Percentiles rank a stretch among this genome's conserved stretches.
Conservation (phyloP, 2,888 invertebrate species). For the Uloborus plumipes region DNA sequence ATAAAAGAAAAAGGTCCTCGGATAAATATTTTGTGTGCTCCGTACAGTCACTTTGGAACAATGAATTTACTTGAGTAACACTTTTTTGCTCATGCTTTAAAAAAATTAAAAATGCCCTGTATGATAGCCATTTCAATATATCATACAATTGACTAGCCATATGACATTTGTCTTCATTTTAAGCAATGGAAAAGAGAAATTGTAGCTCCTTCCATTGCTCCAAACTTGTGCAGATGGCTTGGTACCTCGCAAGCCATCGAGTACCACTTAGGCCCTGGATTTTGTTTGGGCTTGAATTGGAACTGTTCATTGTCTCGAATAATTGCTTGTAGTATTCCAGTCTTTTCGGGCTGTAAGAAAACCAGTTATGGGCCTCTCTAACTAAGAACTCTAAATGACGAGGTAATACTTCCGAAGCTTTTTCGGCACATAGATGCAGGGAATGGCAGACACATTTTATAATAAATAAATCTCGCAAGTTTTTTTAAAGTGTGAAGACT, state of each 20-base stretch:
- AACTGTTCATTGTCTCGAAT: neutral
- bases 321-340: neutral
- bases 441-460: neutral
- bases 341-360: slow-evolving; percentile 1
- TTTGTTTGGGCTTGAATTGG: neutral
- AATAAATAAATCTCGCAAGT: neutral
- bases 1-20: neutral
- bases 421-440: neutral
- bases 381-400: neutral
- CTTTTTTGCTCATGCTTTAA: neutral
- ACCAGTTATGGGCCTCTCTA: neutral
- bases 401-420: neutral
- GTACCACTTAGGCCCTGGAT: neutral
- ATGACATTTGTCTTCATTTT: neutral
- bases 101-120: neutral
- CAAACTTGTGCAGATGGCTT: neutral
- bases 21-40: neutral
- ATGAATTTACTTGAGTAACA: neutral
- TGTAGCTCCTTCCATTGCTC: neutral
- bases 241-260: neutral
- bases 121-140: neutral
- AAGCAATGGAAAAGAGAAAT: neutral
- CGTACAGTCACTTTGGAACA: neutral
- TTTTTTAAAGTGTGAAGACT: neutral
- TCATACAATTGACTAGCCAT: neutral